Conservation (phyloP, 1,140 invertebrate species). For the Aphaenogaster floridana region DNA sequence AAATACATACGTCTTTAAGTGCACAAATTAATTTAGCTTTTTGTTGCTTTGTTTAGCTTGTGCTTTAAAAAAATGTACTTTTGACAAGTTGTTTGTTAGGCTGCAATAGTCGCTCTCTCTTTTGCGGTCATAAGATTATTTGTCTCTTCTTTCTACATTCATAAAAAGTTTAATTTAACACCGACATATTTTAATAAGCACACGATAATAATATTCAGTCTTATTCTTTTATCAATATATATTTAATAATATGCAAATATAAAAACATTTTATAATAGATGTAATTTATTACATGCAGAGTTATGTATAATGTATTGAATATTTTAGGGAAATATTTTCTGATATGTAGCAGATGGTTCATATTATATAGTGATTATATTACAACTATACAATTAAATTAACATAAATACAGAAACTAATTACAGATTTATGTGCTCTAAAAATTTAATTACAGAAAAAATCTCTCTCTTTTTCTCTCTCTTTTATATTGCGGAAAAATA, state of each 20-base stretch:
- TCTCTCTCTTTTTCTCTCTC: not conserved
- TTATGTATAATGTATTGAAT: conserved; percentile 14
- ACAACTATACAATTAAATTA: not conserved
- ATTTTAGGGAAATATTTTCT: conserved; percentile 8
- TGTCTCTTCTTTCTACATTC: not conserved
- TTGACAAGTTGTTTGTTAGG: not conserved
- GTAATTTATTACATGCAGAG: not conserved
- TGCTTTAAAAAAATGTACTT: not conserved
- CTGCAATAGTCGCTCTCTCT: not conserved
- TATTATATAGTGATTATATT: not conserved
- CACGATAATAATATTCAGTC: not conserved
- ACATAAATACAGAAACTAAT: not conserved
- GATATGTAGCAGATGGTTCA: not conserved
- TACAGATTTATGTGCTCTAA: not conserved
- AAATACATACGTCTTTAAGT: not conserved
- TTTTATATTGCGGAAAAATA: not conserved
- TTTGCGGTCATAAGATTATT: not conserved
- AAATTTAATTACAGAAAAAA: conserved; percentile 3
- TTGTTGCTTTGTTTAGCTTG: not conserved
- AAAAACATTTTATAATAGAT: not conserved
- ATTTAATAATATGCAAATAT: not conserved
- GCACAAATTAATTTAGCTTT: not conserved
- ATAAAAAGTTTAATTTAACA: not conserved
- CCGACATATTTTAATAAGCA: not conserved
- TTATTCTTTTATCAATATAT: not conserved